Evolutionary conservation across 2,113 vertebrate species (phyloP).

Genomic region (Paradoxurus hermaphroditus): DNA sequence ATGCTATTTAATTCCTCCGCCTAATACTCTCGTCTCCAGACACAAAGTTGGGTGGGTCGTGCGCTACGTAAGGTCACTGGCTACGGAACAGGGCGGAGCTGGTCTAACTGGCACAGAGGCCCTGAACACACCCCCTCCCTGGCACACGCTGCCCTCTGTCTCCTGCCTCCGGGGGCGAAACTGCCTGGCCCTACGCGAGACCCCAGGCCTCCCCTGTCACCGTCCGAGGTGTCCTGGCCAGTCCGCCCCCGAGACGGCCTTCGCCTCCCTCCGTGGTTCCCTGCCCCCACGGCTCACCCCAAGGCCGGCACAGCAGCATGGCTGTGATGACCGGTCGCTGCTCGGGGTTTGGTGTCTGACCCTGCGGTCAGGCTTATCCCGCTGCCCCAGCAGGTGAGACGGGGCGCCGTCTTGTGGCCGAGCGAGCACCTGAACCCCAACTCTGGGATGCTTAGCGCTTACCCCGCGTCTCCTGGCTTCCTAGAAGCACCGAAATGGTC

Average conservation of each 20-base stretch:
- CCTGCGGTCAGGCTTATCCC: neutral
- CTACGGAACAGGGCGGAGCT: neutral
- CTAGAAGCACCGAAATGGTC: neutral
- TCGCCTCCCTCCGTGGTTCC: too few relatives aligned
- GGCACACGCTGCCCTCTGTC: neutral
- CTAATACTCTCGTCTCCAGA: neutral
- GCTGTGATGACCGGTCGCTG: too few relatives aligned
- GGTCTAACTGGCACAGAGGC: too few relatives aligned
- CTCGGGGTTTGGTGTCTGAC: neutral
- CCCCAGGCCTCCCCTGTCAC: fast-evolving
- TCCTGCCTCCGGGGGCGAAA: neutral
- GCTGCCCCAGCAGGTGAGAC: neutral
- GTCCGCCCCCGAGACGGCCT: neutral
- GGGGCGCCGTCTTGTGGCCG: fast-evolving
- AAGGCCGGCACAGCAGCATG: neutral
- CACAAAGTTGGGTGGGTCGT: neutral
- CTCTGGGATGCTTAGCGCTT: neutral
- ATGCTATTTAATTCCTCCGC: neutral
- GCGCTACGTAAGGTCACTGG: neutral
- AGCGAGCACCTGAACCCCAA: neutral
- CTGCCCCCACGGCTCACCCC: neutral
- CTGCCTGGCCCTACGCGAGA: neutral
- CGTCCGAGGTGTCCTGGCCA: too few relatives aligned
- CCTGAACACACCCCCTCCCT: neutral
- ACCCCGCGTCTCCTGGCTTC: neutral